phyloP scores from a whole-genome alignment of 2,888 invertebrate species.

The Lithophane socia region DNA sequence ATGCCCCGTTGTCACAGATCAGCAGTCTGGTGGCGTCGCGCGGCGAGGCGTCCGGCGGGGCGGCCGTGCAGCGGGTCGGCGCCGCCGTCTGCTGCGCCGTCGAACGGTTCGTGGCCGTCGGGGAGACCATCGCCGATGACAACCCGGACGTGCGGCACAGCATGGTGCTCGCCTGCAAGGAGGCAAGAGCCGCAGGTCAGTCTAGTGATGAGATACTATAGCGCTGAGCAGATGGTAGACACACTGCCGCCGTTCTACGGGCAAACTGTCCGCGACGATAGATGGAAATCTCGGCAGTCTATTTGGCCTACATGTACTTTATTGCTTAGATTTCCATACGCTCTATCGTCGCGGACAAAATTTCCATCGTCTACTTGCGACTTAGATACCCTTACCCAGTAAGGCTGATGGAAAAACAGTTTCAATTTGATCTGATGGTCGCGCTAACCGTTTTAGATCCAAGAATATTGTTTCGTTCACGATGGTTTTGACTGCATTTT shows the following conservation, averaged over 20 bases:
- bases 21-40: slow-evolving; percentile 97
- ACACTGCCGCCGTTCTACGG: too few species aligned
- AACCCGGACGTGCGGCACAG: slow-evolving; percentile 99
- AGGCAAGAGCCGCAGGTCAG: slow-evolving; percentile 98
- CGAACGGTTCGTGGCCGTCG: slow-evolving; percentile 99
- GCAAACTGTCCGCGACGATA: not conserved
- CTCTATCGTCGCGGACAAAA: not conserved
- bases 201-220: slow-evolving; percentile 39
- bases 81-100: slow-evolving; percentile 99
- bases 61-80: slow-evolving; percentile 96
- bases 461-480: not conserved
- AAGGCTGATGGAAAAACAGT: not conserved
- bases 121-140: slow-evolving; percentile 99
- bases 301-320: not conserved
- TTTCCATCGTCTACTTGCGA: not conserved
- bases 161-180: slow-evolving; percentile 99
- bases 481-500: not conserved
- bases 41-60: slow-evolving; percentile 91
- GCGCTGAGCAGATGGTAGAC: not conserved
- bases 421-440: not conserved
- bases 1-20: slow-evolving; percentile 87
- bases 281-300: not conserved
- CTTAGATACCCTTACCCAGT: not conserved
- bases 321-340: not conserved
- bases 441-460: not conserved